Evolutionary conservation across 2,113 vertebrate genomes (phyloP).

Genomic region (Orycteropus afer): DNA sequence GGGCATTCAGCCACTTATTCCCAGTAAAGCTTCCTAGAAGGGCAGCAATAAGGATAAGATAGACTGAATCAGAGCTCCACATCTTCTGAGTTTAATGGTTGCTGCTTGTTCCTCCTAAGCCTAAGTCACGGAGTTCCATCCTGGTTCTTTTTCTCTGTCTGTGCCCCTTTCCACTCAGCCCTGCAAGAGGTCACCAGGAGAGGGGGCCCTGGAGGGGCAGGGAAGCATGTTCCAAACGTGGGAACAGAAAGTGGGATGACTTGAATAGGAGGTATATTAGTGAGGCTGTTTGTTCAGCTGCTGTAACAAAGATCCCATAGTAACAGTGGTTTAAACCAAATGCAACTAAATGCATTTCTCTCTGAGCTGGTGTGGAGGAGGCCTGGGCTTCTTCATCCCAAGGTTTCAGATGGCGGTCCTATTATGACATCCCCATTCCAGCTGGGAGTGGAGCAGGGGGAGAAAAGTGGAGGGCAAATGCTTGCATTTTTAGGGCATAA

Average conservation of each 20-base stretch:
- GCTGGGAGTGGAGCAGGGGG: neutral
- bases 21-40: neutral
- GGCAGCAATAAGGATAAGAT: too few species aligned
- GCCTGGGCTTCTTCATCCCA: neutral
- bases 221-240: accelerated
- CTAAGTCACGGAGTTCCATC: neutral
- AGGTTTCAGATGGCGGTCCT: neutral
- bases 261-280: accelerated
- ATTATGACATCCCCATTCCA: neutral
- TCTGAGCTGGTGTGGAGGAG: neutral
- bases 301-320: neutral
- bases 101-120: neutral
- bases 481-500: neutral
- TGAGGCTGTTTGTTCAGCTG: neutral
- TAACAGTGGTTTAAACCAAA: neutral
- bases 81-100: accelerated
- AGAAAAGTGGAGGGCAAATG: neutral
- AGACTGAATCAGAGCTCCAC: neutral
- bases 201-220: neutral
- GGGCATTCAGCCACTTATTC: neutral
- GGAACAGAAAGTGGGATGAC: neutral
- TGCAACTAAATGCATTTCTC: accelerated
- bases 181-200: too few species aligned
- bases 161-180: neutral
- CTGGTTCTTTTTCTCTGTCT: too few species aligned